Evolutionary conservation across 2,797 vertebrate species (phyloP), one percentile per base, ranked within the genome.

Genomic region (Phoxinus dragarum): DNA sequence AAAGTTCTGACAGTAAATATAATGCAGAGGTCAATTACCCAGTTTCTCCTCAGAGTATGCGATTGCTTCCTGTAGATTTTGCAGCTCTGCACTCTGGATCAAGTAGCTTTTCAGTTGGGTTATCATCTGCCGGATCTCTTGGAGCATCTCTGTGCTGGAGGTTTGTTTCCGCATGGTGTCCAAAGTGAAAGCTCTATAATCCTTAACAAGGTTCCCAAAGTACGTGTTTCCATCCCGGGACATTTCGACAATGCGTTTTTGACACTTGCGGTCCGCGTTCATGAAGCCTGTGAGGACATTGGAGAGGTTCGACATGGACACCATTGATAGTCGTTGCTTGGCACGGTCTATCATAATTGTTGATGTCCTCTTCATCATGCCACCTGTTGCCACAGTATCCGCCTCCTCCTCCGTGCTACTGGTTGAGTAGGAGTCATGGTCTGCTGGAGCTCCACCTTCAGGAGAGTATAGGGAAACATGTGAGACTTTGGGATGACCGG

Each of bases 91-190:
- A 88, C 98, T 99, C 95, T 99, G 98, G 86, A 99, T 95, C 38
- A 99, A 94, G 94, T 99, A 99, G 89, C 96, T 98, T 94, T 99
- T 99, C 86, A 99, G 95, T 88, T 99, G 98, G 0, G 98, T 99
- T 95, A 99, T 97, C 97, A 99, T 99, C 94, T 98, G 96, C 23
- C 98, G 94, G 88, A 99, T 98, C 93, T 99, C 98, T 93, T 99
- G 98, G 11, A 99, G 88, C 94, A 99, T 96, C 92, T 98, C 98
- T 0, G 97, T 99, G 93, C 98, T 97, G 83, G 97, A 96, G 27
- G 89, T 84, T 92, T 99, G 98, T 36, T 96, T 97, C 0, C 91
- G 92, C 96, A 99, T 97, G 89, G 97, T 98, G 91, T 99, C 98
- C 93, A 99, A 90, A 66, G 97, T 99, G 93, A 98, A 99, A 0